Evolutionary conservation across 2,888 invertebrate species (phyloP), one percentile per base, ranked within the genome.

Genomic region (Plagodis pulveraria): DNA sequence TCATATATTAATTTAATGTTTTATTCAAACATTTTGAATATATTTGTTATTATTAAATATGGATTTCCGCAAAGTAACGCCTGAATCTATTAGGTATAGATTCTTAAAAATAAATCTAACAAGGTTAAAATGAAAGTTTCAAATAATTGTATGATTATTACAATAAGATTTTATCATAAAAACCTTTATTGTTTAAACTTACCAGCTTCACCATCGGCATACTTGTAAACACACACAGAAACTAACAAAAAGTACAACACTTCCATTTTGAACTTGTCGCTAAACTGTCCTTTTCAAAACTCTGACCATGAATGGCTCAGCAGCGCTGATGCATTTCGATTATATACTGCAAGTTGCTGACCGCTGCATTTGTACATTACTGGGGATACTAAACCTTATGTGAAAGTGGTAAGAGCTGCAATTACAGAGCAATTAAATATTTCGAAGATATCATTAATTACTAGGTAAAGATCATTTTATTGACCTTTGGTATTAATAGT

Each of bases 331-430:
- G 58, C 62, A 50, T 40, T 64, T 56, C 46, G 42, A 44, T 63
- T 66, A 51, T 68, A 68, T 68, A 67, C 56, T 49, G 4, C 35
- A 48, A 51, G 33, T 41, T 60, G 47, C 56, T 60, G 56, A 54
- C 38, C 33, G 10, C n/a, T 54, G 5, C 58, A 50, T 45, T 57
- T 43, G 8, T 2, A 41, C 22, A 38, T n/a, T 9, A 4, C 10
- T 11, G 6, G 11, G 11, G 11, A 43, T 42, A 12, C 0, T 42
- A 34, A 42, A 45, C n/a, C 44, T 36, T 52, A 32, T 32, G 32
- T 32, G 10, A 7, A 38, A 0, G 38, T 0, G 43, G 34, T 51
- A 51, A 44, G 8, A 51, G 44, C 33, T 6, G n/a, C 7, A 33
- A 36, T 51, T 44, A 36, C 12, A 9, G n/a, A 0, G 34, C 5